Base-by-base conservation (phyloP, 2,888 invertebrate species). In the Heliconius aoede region DNA sequence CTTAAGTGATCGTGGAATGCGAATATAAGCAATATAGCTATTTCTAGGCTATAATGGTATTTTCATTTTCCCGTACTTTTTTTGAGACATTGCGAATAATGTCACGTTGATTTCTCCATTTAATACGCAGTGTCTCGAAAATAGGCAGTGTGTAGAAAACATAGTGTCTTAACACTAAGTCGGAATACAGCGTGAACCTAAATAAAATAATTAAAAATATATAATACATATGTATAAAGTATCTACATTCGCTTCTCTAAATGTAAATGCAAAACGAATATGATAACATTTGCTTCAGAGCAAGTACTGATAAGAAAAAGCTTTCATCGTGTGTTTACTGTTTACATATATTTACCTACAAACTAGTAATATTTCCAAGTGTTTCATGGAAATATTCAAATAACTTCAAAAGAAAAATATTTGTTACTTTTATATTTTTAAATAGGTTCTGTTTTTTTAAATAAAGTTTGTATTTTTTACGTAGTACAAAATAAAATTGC, bases 321-420 rank as follows among this genome's bases (percentile, higher is more conserved):
- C 26, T 60, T 60, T 60, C 58, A 60, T 26, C 13, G 58, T 60
- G 13, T 60, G 24, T 60, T 60, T 58, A 58, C 55, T 60, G 24
- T 60, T 60, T 55, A n/a, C 55, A 55, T 55, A 55, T n/a, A n/a
- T 55, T 55, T 55, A 55, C 51, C 51, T 55, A 55, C 51, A 55
- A 55, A n/a, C 55, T 8, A n/a, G 21, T n/a, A 46, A 46, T n/a
- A 55, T 9, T 55, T n/a, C 55, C n/a, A 21, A 55, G 55, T 55
- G 9, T n/a, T 55, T 55, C n/a, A 55, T 55, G 55, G 9, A n/a
- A 55, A 55, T 55, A 55, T 55, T 21, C 46, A 18, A 18, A 46
- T 46, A 46, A 18, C 18, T 21, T 46, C 46, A 46, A 46, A 18
- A 46, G 18, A 46, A 46, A 3, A 46, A 21, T 21, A 46, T 46